Evolutionary conservation across 2,113 vertebrate species (phyloP).

Genomic region (Piaya cayana): DNA sequence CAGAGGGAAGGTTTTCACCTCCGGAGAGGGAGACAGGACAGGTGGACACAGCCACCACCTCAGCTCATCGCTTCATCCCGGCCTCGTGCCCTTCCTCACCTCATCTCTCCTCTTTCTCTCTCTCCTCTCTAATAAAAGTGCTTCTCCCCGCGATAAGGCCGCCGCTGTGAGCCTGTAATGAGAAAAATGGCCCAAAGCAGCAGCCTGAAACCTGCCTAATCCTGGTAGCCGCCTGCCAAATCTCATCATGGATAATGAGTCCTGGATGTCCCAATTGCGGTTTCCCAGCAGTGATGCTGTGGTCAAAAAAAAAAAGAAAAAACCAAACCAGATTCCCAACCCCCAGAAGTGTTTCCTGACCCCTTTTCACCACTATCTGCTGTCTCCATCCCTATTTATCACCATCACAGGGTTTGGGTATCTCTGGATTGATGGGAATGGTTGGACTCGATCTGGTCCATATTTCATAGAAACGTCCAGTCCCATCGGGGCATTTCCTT

Average conservation of each 20-base stretch:
- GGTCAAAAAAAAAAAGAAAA: not conserved
- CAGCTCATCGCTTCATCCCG: not conserved
- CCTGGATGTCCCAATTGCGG: not conserved
- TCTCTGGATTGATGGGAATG: too few species aligned
- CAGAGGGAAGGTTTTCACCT: not conserved
- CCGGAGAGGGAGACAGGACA: fast-evolving
- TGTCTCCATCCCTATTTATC: too few species aligned
- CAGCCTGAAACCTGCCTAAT: not conserved
- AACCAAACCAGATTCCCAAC: not conserved
- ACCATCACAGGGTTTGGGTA: not conserved
- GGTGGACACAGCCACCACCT: not conserved
- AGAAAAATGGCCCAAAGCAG: not conserved
- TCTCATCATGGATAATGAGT: not conserved
- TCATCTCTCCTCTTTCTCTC: not conserved
- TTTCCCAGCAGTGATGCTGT: not conserved
- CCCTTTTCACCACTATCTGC: not conserved
- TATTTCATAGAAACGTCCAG: not conserved
- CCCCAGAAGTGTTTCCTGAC: not conserved
- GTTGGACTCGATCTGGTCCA: too few species aligned
- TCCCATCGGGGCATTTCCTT: not conserved
- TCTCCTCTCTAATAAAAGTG: not conserved
- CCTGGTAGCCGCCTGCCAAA: not conserved
- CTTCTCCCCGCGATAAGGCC: not conserved
- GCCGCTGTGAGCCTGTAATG: not conserved
- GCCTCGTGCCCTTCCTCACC: not conserved